Evolutionary conservation across 2,113 vertebrate genomes (phyloP).

Genomic region (Dicaeum eximium): DNA sequence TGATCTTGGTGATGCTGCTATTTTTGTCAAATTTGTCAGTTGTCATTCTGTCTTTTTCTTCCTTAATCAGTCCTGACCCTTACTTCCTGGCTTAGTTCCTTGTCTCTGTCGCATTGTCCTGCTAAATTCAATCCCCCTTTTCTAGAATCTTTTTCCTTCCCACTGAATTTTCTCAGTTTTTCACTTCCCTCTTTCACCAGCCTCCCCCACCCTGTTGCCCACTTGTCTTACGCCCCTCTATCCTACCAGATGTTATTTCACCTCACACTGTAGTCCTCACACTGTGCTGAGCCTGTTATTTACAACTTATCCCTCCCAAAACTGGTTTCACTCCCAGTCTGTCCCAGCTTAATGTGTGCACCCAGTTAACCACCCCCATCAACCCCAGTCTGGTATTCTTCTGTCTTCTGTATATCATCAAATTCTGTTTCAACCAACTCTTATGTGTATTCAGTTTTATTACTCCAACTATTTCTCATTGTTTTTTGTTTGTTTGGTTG

Average conservation of each 20-base stretch:
- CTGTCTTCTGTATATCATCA: not conserved
- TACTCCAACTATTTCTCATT: not conserved
- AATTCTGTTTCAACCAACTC: not conserved
- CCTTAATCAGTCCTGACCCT: not conserved
- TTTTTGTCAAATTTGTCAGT: not conserved
- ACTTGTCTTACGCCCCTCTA: rapidly evolving
- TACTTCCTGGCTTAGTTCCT: not conserved
- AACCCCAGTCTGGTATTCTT: not conserved
- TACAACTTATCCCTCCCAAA: not conserved
- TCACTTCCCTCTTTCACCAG: not conserved
- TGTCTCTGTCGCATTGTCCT: not conserved
- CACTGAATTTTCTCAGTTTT: not conserved
- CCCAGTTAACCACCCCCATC: not conserved
- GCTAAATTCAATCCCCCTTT: not conserved
- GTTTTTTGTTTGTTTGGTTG: not conserved
- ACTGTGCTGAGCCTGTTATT: not conserved
- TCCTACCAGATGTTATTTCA: not conserved
- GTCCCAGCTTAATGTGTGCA: not conserved
- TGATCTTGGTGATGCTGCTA: not conserved
- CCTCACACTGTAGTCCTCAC: too few species aligned
- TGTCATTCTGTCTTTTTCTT: not conserved
- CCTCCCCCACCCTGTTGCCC: not conserved
- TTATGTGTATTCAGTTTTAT: not conserved
- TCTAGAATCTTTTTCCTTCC: not conserved
- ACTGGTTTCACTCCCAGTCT: not conserved